Conservation (phyloP, 2,113 vertebrate genomes). For the Bubo scandiacus region DNA sequence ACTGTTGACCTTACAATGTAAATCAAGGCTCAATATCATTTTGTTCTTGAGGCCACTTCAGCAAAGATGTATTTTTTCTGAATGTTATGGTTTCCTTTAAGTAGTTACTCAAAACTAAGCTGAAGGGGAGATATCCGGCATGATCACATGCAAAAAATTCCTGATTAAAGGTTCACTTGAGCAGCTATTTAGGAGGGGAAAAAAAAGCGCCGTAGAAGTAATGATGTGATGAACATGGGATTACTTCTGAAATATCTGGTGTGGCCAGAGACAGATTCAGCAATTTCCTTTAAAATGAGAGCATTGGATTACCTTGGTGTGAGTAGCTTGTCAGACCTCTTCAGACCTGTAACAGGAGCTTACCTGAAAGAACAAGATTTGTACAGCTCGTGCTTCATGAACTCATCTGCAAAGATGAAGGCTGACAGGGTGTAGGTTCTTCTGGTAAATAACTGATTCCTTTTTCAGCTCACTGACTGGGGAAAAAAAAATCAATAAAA, state of each 20-base stretch:
- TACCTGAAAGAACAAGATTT: background rate
- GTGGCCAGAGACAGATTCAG: background rate
- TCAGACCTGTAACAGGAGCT: background rate
- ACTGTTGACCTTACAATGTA: background rate
- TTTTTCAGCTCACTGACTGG: background rate
- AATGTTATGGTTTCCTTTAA: background rate
- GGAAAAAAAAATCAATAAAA: background rate
- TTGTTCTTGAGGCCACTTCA: background rate
- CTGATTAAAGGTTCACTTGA: background rate
- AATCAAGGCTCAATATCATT: background rate
- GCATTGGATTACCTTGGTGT: background rate
- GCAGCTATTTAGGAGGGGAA: rapidly evolving
- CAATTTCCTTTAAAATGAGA: background rate
- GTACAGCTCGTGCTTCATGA: background rate
- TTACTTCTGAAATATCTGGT: background rate
- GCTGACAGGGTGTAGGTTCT: background rate
- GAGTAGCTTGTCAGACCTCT: background rate
- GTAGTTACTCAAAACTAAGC: background rate
- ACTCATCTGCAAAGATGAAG: background rate
- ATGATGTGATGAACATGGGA: background rate
- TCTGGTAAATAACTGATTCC: background rate
- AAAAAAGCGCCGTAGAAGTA: background rate
- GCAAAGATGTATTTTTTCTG: background rate
- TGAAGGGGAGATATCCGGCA: background rate
- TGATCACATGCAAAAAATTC: background rate